These are phyloP conservation scores for Chirona hameri DNA, from an alignment of 2,888 invertebrate species.

Conservation along the genomic window DNA sequence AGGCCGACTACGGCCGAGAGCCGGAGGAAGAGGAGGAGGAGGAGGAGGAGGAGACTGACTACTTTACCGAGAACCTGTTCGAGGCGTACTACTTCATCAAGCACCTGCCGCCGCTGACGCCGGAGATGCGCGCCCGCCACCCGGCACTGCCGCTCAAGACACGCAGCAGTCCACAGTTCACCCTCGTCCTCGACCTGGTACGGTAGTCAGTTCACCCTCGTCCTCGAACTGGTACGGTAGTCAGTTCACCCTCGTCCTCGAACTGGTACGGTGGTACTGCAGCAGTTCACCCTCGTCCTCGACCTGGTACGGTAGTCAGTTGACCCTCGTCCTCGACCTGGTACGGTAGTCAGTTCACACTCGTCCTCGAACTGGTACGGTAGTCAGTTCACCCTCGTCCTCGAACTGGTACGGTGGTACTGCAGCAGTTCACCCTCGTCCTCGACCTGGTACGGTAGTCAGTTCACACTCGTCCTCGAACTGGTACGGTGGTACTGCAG, in stretches of 20 bases:
- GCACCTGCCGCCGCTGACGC: constrained; percentile 76
- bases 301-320: constrained; percentile 46
- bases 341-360: constrained; percentile 49
- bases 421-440: too few relatives aligned
- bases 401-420: constrained; percentile 46
- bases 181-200: constrained; percentile 71
- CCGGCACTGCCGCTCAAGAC: constrained; percentile 89
- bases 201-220: too few relatives aligned
- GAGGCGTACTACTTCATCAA: constrained; percentile 90
- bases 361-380: too few relatives aligned
- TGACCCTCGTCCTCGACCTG: too few relatives aligned
- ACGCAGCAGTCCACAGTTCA: constrained; percentile 83
- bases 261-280: constrained; percentile 46
- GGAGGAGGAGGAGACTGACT: constrained; percentile 51
- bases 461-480: too few relatives aligned
- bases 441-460: constrained; percentile 46
- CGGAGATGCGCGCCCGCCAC: constrained; percentile 67
- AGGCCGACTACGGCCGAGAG: too few relatives aligned
- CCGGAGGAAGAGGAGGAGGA: not conserved
- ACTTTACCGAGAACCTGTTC: constrained; percentile 53
- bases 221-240: constrained; percentile 44
- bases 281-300: too few relatives aligned
- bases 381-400: too few relatives aligned
- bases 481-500: constrained; percentile 47
- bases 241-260: too few relatives aligned